phyloP scores from a whole-genome alignment of 1,140 invertebrate species.

The Phenacoccus solenopsis region DNA sequence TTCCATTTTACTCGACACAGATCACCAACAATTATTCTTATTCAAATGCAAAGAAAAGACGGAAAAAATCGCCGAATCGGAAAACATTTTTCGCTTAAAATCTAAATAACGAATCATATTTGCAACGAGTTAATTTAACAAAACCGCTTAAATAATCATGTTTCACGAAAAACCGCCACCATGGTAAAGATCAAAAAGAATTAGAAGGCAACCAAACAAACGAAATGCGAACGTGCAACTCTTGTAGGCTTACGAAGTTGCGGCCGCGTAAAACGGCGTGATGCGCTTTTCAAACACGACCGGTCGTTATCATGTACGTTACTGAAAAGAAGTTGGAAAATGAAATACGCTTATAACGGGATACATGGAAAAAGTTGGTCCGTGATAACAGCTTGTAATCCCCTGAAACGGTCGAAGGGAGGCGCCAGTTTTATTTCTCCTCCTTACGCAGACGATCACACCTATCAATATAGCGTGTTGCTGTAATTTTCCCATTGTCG shows the following conservation, averaged over 20 bases:
- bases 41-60: too few relatives aligned
- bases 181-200: too few relatives aligned
- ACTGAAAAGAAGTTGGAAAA: not conserved
- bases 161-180: not conserved
- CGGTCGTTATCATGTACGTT: not conserved
- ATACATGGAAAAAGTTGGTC: not conserved
- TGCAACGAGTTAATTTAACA: too few relatives aligned
- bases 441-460: not conserved
- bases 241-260: not conserved
- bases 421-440: constrained; percentile 1
- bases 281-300: not conserved
- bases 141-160: too few relatives aligned
- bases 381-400: constrained; percentile 1
- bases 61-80: too few relatives aligned
- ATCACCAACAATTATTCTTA: too few relatives aligned
- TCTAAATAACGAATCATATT: too few relatives aligned
- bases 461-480: not conserved
- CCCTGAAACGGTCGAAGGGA: not conserved
- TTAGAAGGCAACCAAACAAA: too few relatives aligned
- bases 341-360: not conserved
- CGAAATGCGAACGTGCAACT: not conserved
- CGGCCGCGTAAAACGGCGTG: not conserved
- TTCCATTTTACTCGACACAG: constrained; percentile 15
- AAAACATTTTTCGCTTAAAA: too few relatives aligned
- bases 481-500: not conserved